phyloP scores from a whole-genome alignment of 2,113 vertebrate genomes.

The human region GRCh38 chrX:140838001-140838500 shows the following conservation, averaged over 20 bases:
- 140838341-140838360: background rate
- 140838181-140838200: background rate
- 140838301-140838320: background rate
- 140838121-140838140: background rate
- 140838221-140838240: background rate
- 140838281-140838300: background rate
- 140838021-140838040: background rate
- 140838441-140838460: background rate
- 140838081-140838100: background rate
- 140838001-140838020: conserved; percentile 11
- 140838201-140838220: background rate
- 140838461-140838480: background rate
- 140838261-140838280: background rate
- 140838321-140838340: background rate
- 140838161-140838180: background rate
- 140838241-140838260: conserved; percentile 17
- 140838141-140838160: background rate
- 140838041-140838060: background rate
- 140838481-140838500: background rate
- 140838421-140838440: background rate
- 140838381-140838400: background rate
- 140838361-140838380: background rate
- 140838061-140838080: background rate
- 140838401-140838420: background rate
- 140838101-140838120: background rate